These are phyloP conservation scores for Atherix ibis DNA, from an alignment of 2,888 invertebrate genomes.

Conservation along the genomic window DNA sequence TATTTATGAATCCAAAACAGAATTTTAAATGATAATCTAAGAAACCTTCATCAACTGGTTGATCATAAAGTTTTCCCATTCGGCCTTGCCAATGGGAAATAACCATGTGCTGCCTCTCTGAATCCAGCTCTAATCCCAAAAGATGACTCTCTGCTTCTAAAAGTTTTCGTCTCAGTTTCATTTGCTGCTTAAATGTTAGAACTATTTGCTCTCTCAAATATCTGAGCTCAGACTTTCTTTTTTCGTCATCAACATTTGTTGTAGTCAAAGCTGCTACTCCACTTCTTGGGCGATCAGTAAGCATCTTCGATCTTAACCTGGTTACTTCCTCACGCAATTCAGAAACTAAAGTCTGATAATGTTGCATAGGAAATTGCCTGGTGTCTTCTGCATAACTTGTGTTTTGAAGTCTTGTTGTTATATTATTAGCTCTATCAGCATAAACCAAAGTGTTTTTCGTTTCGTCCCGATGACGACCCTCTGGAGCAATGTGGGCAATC, in stretches of 20 bases:
- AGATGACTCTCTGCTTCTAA: conserved; percentile 86
- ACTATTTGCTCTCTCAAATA: conserved; percentile 72
- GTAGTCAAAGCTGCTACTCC: conserved; percentile 25
- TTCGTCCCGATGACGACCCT: conserved; percentile 69
- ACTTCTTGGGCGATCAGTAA: conserved; percentile 44
- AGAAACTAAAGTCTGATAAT: conserved; percentile 31
- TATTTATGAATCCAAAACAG: no score
- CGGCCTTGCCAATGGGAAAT: conserved; percentile 76
- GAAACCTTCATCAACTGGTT: conserved; percentile 27
- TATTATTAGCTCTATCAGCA: conserved; percentile 84
- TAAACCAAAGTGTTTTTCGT: conserved; percentile 86
- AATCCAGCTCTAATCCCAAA: conserved; percentile 71
- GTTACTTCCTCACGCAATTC: conserved; percentile 66
- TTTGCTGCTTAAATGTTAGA: conserved; percentile 80
- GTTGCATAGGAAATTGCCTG: conserved; percentile 31
- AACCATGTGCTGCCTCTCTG: conserved; percentile 73
- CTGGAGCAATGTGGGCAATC: conserved; percentile 90
- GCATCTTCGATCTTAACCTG: conserved; percentile 64
- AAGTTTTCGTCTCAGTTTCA: conserved; percentile 70
- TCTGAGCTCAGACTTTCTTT: conserved; percentile 38
- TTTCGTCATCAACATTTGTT: conserved; percentile 32
- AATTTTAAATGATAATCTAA: no score
- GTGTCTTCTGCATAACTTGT: conserved; percentile 31
- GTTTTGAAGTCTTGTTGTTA: conserved; percentile 45
- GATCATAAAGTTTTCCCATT: conserved; percentile 45